Conservation (phyloP, 2,888 invertebrate species). For the Melipona bicolor region DNA sequence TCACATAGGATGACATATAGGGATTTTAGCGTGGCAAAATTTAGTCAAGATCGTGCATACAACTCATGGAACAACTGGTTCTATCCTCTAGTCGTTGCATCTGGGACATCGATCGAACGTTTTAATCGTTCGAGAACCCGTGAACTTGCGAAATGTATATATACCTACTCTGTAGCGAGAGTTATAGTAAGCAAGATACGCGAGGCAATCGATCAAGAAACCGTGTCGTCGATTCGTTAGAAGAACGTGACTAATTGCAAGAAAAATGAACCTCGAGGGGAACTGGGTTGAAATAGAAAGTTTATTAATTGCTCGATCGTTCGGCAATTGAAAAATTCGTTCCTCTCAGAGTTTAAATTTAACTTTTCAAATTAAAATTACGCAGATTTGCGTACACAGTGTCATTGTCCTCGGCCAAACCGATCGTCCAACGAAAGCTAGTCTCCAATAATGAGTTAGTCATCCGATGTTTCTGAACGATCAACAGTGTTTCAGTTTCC, state of each 20-base stretch:
- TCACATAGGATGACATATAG: neutral
- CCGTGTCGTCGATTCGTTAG: neutral
- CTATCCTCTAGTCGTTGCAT: neutral
- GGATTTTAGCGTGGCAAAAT: neutral
- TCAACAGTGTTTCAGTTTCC: conserved; percentile 65
- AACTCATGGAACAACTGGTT: neutral
- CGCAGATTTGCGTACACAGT: too few species aligned
- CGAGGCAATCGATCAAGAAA: neutral
- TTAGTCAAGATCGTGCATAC: neutral
- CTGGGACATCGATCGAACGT: neutral
- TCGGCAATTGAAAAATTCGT: neutral
- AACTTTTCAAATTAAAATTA: too few species aligned
- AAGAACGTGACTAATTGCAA: neutral
- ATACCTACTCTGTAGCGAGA: neutral
- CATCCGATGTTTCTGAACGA: neutral
- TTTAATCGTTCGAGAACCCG: neutral
- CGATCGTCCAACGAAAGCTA: neutral
- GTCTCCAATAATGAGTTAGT: neutral
- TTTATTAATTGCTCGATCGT: neutral
- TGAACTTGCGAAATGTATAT: neutral
- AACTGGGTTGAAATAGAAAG: neutral
- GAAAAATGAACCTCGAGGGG: neutral
- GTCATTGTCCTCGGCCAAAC: neutral
- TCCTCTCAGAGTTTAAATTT: too few species aligned
- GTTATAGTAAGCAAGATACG: neutral